phyloP scores from a whole-genome alignment of 2,888 invertebrate species.

The Falcaria lacertinaria region DNA sequence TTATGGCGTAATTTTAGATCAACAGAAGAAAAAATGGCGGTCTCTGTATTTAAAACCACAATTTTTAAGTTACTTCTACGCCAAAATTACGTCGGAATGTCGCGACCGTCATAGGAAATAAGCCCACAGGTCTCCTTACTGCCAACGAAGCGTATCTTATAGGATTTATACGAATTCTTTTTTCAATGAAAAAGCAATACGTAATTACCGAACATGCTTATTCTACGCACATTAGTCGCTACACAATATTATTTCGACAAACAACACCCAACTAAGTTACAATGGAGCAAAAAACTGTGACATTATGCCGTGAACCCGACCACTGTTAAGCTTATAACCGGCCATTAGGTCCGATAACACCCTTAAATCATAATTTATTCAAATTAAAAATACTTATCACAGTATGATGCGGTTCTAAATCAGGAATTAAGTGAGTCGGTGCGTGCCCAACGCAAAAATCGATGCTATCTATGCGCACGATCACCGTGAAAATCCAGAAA shows the following conservation, averaged over 20 bases:
- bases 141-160: too few relatives aligned
- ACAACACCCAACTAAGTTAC: not conserved
- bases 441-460: slow-evolving; percentile 60
- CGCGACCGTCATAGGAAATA: too few relatives aligned
- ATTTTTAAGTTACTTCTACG: too few relatives aligned
- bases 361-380: slow-evolving; percentile 79
- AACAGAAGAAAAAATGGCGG: too few relatives aligned
- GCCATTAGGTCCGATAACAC: slow-evolving; percentile 68
- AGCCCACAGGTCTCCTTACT: too few relatives aligned
- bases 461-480: slow-evolving; percentile 58
- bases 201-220: not conserved
- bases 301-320: slow-evolving; percentile 50
- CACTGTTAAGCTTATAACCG: slow-evolving; percentile 62
- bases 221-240: slow-evolving; percentile 4
- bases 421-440: slow-evolving; percentile 74
- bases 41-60: too few relatives aligned
- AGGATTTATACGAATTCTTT: too few relatives aligned
- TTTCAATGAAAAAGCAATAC: not conserved
- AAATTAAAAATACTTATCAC: slow-evolving; percentile 80
- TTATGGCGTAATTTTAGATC: too few relatives aligned
- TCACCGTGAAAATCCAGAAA: slow-evolving; percentile 75
- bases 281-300: slow-evolving; percentile 27
- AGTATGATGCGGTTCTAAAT: slow-evolving; percentile 79
- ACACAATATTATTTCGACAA: not conserved
- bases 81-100: too few relatives aligned